Evolutionary conservation across 1,140 invertebrate genomes (phyloP), one percentile per base, ranked within the genome.

Genomic region (Dinothrombium tinctorium): DNA sequence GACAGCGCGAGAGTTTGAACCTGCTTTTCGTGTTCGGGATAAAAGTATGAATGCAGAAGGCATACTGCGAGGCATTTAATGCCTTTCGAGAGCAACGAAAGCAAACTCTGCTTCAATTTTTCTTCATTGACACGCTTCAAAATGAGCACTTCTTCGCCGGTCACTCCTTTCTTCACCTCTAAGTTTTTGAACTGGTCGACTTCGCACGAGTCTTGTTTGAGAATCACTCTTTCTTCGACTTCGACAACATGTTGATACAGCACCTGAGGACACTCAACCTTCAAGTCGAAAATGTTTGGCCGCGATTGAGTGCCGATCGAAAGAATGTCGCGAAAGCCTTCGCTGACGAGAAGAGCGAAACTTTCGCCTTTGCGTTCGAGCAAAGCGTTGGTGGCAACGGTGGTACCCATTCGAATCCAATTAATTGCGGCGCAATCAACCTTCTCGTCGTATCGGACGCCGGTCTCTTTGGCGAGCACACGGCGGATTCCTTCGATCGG

Each of bases 381-480:
- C 4, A 99, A 60, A 11, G 94, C 90, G 66, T 99, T 99, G 0
- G 94, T 99, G 0, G 92, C 94, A 0, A 99, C 89, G 1, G 94
- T 99, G 0, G 94, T 99, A 14, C 94, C 92, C 92, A 99, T 99
- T 44, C 92, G 67, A 41, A 99, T 92, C 74, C 84, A 96, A 4
- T 60, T 60, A 48, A 73, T 67, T n/a, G 54, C 32, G 1, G 49
- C 46, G 7, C 57, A 57, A 37, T 60, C 55, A 33, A 67, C 52
- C 14, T 49, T 45, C 19, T 49, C 20, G 5, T 45, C 44, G 12
- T 51, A 21, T 22, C 43, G 29, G 24, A 58, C 47, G n/a, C 57
- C 54, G 20, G 47, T 52, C 40, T 56, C 58, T 47, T 55, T 32
- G 21, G 39, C 37, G 14, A 46, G 39, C 48, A 98, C 90, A 44